Base-by-base conservation (phyloP, 2,888 invertebrate genomes). In the Hipparchia semele region DNA sequence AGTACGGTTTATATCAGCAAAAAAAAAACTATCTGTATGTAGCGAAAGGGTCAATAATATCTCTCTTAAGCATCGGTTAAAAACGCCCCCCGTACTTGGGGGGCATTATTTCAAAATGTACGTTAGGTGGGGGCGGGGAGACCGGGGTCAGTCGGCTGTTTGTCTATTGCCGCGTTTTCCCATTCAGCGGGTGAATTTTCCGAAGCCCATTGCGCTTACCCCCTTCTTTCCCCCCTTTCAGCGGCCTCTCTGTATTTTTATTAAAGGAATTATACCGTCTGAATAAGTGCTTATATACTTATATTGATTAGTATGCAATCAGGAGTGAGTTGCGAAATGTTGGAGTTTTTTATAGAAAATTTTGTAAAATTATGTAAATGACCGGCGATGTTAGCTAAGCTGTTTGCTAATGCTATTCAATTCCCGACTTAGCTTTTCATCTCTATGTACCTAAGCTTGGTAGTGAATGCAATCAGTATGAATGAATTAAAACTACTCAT, bases 131-230 rank as follows among this genome's bases (percentile, higher is more conserved):
- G 81, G 80, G 5, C 80, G 82, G 84, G 80, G 76, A 81, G 80
- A 75, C 82, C 83, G 86, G 88, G 91, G 92, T 91, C 80, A 79
- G 80, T 82, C 81, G 83, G 84, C 87, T 91, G 93, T 92, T 93
- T 93, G 92, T 93, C 93, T 94, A 93, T 91, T 89, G 90, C 90
- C 88, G 90, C 91, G 92, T 87, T 92, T 92, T 92, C 88, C 90
- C 91, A 91, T 92, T 92, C 92, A 92, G 87, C 86, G 91, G 92
- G 90, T 90, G 92, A 92, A 91, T 92, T 92, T 92, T 90, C 93
- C 92, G 90, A 92, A 89, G 91, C 90, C 90, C 90, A 89, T 87
- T 87, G 89, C 90, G 86, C 88, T 88, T 87, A 79, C 86, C 83
- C 86, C 89, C 83, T 79, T 83, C 82, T 75, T 58, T 58, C 58